phyloP scores from a whole-genome alignment of 2,797 vertebrate species.

The Linurgus olivaceus region DNA sequence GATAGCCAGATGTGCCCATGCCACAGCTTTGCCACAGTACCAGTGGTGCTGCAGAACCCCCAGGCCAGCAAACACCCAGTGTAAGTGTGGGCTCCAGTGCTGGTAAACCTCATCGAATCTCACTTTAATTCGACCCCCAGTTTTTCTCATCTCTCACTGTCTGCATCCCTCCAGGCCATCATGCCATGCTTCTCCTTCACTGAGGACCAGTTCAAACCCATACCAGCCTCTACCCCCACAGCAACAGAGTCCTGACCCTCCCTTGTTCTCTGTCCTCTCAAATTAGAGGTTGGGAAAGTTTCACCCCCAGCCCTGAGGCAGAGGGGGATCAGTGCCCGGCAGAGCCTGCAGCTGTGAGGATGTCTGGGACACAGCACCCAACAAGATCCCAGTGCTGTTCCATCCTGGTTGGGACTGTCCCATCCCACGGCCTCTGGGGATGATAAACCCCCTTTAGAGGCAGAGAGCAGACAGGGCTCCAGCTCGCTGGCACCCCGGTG shows the following conservation, averaged over 20 bases:
- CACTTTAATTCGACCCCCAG: not conserved
- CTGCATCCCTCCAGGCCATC: not conserved
- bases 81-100: rapidly evolving
- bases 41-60: not conserved
- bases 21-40: not conserved
- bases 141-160: not conserved
- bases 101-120: not conserved
- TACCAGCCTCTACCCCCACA: not conserved
- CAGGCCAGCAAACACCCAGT: not conserved
- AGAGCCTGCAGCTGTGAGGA: not conserved
- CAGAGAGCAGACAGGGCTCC: not conserved
- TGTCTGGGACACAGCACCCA: not conserved
- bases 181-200: rapidly evolving
- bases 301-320: not conserved
- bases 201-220: not conserved
- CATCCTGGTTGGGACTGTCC: not conserved
- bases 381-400: not conserved
- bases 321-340: not conserved
- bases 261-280: not conserved
- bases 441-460: not conserved
- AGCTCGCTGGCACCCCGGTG: not conserved
- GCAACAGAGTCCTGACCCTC: not conserved
- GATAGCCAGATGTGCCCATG: rapidly evolving
- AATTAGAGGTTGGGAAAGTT: not conserved
- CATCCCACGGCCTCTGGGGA: not conserved